Evolutionary conservation across 2,888 invertebrate species (phyloP).

Genomic region (Kuschelorhynchus macadamiae): DNA sequence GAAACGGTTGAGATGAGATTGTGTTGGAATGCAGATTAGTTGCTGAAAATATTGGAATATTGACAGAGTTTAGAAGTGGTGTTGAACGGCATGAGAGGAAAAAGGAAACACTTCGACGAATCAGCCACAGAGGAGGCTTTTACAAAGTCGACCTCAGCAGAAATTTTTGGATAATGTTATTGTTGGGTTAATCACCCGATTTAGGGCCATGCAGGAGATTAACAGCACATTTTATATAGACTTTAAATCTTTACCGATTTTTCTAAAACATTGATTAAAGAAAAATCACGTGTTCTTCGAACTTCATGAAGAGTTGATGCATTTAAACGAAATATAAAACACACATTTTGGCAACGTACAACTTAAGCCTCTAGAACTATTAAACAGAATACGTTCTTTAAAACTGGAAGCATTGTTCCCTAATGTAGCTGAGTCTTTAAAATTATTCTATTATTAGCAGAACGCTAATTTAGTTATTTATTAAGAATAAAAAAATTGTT

Average conservation of each 20-base stretch:
- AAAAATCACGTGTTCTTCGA: background rate
- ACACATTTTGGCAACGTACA: slow-evolving; percentile 14
- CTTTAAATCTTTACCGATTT: background rate
- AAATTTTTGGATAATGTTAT: slow-evolving; percentile 10
- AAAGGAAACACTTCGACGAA: slow-evolving; percentile 15
- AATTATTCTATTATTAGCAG: slow-evolving; percentile 21
- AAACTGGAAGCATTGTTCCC: slow-evolving; percentile 27
- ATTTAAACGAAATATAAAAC: slow-evolving; percentile 14
- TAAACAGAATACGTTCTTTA: slow-evolving; percentile 9
- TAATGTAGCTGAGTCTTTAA: slow-evolving; percentile 19
- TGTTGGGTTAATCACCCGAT: slow-evolving; percentile 7
- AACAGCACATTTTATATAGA: background rate
- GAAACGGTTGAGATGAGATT: background rate
- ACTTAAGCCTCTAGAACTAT: slow-evolving; percentile 11
- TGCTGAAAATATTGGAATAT: background rate
- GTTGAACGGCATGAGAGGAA: slow-evolving; percentile 12
- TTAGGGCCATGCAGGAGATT: background rate
- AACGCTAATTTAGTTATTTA: slow-evolving; percentile 23
- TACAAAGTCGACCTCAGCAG: background rate
- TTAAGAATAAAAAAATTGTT: slow-evolving; percentile 29
- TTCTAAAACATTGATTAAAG: too few species aligned
- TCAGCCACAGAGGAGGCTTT: slow-evolving; percentile 20
- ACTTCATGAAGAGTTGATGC: slow-evolving; percentile 14
- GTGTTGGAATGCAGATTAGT: background rate
- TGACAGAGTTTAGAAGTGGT: background rate